Base-by-base conservation (phyloP, 2,113 vertebrate genomes). In the Sturnus vulgaris region DNA sequence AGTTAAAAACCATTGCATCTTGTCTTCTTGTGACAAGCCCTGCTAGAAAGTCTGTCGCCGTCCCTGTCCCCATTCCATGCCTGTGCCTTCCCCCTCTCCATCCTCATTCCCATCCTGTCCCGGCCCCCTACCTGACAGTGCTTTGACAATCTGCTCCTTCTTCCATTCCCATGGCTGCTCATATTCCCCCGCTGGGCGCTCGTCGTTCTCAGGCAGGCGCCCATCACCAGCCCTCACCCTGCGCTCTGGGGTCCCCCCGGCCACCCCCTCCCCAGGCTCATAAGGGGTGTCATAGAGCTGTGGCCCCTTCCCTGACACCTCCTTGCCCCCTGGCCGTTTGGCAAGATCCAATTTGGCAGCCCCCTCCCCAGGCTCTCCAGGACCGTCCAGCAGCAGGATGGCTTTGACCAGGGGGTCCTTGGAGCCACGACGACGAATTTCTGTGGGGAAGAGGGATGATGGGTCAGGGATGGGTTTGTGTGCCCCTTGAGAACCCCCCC, bases 81-180 rank as follows among this genome's bases (percentile, higher is more conserved):
- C 9, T 15, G 23, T 65, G 19, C 49, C 12, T 44, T 31, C 15
- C 50, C 12, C 18, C 5, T 15, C 15, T 16, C 21, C 39, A 40
- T 16, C 8, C 33, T 22, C 49, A 6, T 40, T 37, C 33, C 49
- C 37, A 35, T 20, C 39, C 49, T 11, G 9, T 59, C 49, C 61
- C 37, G 30, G 19, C 31, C 20, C 31, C 92, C 60, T 98, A 99
- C 99, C 99, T 93, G 99, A 98, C 53, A 99, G 97, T 0, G 98
- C 98, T 71, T 98, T 98, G 11, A 98, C 98, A 3, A 99, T 98
- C 49, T 98, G 98, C 86, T 99, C 98, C 94, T 98, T 99, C 97
- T 98, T 99, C 98, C 98, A 98, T 91, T 99, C 99, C 99, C 99
- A 99, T 6, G 98, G 98, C 95, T 98, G 98, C 81, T 99, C 98